phyloP scores from a whole-genome alignment of 2,797 vertebrate genomes.

The Liparis tanakae region DNA sequence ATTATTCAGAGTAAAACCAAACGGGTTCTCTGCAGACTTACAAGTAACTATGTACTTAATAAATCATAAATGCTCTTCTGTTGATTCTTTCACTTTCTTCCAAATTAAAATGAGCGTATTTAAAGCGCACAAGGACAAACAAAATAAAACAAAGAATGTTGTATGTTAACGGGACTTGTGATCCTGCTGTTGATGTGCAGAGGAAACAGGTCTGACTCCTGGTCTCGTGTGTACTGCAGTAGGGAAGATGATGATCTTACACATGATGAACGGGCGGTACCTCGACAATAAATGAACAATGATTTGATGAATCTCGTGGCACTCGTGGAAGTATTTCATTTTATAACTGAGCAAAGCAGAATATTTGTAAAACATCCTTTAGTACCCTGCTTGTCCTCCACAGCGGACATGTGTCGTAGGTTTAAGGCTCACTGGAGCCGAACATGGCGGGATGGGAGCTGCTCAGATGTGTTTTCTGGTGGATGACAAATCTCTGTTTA shows the following conservation, averaged over 20 bases:
- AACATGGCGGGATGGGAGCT: slow-evolving; percentile 15
- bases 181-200: not conserved
- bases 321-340: not conserved
- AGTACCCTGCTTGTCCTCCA: not conserved
- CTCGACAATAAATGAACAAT: not conserved
- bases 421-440: slow-evolving; percentile 1
- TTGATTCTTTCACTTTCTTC: too few species aligned
- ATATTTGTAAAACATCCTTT: not conserved
- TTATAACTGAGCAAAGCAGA: not conserved
- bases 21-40: not conserved
- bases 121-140: not conserved
- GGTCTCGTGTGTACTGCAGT: not conserved
- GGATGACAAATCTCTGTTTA: slow-evolving; percentile 2
- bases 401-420: not conserved
- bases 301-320: not conserved
- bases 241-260: not conserved
- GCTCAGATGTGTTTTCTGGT: slow-evolving; percentile 23
- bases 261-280: not conserved
- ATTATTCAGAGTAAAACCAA: not conserved
- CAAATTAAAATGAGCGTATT: not conserved
- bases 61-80: too few species aligned
- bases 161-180: not conserved
- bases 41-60: not conserved
- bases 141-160: not conserved
- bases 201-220: not conserved